These are phyloP conservation scores for Camponotus pennsylvanicus DNA, from an alignment of 1,140 invertebrate genomes.

Conservation along the genomic window DNA sequence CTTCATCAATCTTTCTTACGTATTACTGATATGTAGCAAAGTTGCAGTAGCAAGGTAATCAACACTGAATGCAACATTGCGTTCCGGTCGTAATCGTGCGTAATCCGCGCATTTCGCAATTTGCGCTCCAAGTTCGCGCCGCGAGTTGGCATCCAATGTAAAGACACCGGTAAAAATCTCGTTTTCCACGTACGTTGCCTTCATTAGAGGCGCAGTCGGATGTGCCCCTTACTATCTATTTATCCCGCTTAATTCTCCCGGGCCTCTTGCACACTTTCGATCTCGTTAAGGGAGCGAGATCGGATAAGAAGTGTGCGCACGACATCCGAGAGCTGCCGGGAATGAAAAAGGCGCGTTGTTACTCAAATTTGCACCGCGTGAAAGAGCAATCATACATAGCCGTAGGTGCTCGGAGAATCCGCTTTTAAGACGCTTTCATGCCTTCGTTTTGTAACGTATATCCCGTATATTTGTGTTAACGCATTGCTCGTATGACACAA, in stretches of 20 bases:
- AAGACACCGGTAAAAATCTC: background rate
- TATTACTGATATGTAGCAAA: conserved; percentile 44
- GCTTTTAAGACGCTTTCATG: conserved; percentile 12
- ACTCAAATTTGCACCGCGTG: conserved; percentile 45
- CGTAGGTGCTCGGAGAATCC: background rate
- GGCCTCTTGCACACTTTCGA: conserved; percentile 27
- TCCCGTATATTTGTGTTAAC: background rate
- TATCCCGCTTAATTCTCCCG: conserved; percentile 45
- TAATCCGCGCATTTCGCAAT: conserved; percentile 37
- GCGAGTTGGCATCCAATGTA: conserved; percentile 10
- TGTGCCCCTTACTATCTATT: conserved; percentile 9
- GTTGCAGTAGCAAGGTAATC: conserved; percentile 24
- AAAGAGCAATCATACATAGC: conserved; percentile 25
- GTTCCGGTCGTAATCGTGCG: conserved; percentile 30
- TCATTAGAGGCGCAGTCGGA: conserved; percentile 30
- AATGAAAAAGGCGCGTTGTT: conserved; percentile 20
- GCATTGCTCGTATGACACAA: background rate
- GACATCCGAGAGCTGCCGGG: conserved; percentile 24
- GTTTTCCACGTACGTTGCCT: conserved; percentile 19
- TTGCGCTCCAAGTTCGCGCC: conserved; percentile 5
- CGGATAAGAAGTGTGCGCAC: conserved; percentile 27
- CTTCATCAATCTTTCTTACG: conserved; percentile 55
- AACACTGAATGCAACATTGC: conserved; percentile 34
- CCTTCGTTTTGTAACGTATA: background rate
- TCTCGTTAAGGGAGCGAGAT: conserved; percentile 29